Evolutionary conservation across 2,797 vertebrate species (phyloP).

Genomic region (Betta splendens): DNA sequence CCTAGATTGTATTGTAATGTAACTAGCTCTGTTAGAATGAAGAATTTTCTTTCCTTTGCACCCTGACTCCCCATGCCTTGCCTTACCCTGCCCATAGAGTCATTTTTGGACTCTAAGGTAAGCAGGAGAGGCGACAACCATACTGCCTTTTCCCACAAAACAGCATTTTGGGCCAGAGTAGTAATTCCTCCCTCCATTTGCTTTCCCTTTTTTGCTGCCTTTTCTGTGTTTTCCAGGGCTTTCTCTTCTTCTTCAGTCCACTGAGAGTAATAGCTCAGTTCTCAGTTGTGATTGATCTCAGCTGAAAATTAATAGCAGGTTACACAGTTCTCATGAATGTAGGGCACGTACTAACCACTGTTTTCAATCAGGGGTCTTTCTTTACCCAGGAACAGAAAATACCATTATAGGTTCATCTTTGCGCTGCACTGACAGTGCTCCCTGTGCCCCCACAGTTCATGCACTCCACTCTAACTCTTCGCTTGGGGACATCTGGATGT

Average conservation of each 20-base stretch:
- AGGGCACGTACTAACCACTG: slow-evolving; percentile 70
- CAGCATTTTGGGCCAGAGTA: slow-evolving; percentile 60
- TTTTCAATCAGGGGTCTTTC: slow-evolving; percentile 61
- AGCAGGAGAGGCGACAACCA: slow-evolving; percentile 57
- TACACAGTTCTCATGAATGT: slow-evolving; percentile 78
- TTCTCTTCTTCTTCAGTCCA: slow-evolving; percentile 32
- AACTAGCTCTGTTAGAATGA: slow-evolving; percentile 49
- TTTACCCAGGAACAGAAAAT: slow-evolving; percentile 53
- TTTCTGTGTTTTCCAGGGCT: slow-evolving; percentile 65
- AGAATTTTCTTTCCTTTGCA: slow-evolving; percentile 26
- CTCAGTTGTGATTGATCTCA: slow-evolving; percentile 52
- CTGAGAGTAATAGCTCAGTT: slow-evolving; percentile 44
- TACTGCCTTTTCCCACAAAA: slow-evolving; percentile 71
- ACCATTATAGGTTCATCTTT: slow-evolving; percentile 45
- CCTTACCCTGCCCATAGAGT: slow-evolving; percentile 66
- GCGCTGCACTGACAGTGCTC: slow-evolving; percentile 56
- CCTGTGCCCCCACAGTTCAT: slow-evolving; percentile 50
- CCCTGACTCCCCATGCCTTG: slow-evolving; percentile 59
- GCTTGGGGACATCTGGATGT: slow-evolving; percentile 79
- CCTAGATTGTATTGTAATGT: slow-evolving; percentile 61
- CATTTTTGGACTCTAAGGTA: slow-evolving; percentile 50
- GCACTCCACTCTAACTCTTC: slow-evolving; percentile 58
- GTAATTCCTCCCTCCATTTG: slow-evolving; percentile 57
- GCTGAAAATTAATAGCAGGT: slow-evolving; percentile 61
- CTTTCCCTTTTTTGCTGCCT: slow-evolving; percentile 71